phyloP scores from a whole-genome alignment of 2,888 invertebrate species.

The Chaitophorus viminalis region DNA sequence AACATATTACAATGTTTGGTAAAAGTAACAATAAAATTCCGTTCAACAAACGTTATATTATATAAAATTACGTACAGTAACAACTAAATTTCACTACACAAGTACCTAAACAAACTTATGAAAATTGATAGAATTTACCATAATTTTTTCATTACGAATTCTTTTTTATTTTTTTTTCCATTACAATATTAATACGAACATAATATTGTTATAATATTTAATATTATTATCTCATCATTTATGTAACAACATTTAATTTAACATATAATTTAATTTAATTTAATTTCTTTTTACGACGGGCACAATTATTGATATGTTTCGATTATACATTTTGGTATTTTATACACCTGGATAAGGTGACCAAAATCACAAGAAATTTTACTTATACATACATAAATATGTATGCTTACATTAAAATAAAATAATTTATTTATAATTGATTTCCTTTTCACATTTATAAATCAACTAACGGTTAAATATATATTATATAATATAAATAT shows the following conservation, averaged over 20 bases:
- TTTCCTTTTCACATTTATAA: slow-evolving; percentile 15
- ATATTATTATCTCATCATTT: slow-evolving; percentile 38
- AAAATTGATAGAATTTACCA: slow-evolving; percentile 33
- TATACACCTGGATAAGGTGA: slow-evolving; percentile 12
- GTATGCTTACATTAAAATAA: not conserved
- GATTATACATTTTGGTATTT: slow-evolving; percentile 69
- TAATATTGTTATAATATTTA: slow-evolving; percentile 26
- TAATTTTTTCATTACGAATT: slow-evolving; percentile 15
- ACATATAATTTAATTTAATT: slow-evolving; percentile 49
- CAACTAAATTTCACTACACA: slow-evolving; percentile 57
- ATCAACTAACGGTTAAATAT: slow-evolving; percentile 40
- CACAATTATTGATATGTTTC: slow-evolving; percentile 84
- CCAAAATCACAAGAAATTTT: slow-evolving; percentile 51
- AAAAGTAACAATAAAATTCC: slow-evolving; percentile 61
- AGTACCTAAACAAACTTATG: slow-evolving; percentile 51
- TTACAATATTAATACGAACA: slow-evolving; percentile 36
- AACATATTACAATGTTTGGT: slow-evolving; percentile 60
- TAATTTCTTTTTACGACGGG: slow-evolving; percentile 69
- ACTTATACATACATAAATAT: not conserved
- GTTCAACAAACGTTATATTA: slow-evolving; percentile 55
- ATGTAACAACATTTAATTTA: slow-evolving; percentile 35
- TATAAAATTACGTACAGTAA: slow-evolving; percentile 59
- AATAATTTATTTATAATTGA: slow-evolving; percentile 17
- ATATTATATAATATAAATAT: slow-evolving; percentile 12
- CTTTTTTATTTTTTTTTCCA: slow-evolving; percentile 6